Evolutionary conservation across 2,797 vertebrate species (phyloP).

Genomic region (Enteromius fasciolatus): DNA sequence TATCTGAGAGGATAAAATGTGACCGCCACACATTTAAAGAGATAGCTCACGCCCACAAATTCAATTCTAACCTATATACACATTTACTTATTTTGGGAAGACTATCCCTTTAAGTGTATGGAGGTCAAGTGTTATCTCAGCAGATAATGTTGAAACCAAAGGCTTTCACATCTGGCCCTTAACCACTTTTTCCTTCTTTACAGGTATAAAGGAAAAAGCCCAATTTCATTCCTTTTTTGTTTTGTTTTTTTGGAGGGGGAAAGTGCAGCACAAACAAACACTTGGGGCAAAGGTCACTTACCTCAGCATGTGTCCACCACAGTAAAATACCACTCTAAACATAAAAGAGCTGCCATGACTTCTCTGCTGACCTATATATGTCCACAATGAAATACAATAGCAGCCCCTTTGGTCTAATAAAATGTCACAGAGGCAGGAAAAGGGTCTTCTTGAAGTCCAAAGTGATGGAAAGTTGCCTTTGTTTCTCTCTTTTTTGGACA

Average conservation of each 20-base stretch:
- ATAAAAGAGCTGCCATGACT: slow-evolving; percentile 49
- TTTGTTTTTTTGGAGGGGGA: slow-evolving; percentile 27
- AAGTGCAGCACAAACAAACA: slow-evolving; percentile 58
- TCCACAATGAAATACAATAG: slow-evolving; percentile 53
- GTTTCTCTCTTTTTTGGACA: slow-evolving; percentile 40
- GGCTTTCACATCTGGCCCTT: slow-evolving; percentile 47
- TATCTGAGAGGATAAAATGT: not conserved
- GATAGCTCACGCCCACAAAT: not conserved
- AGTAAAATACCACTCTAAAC: slow-evolving; percentile 53
- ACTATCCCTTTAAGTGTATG: slow-evolving; percentile 16
- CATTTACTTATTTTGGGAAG: not conserved
- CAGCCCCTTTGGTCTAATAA: slow-evolving; percentile 31
- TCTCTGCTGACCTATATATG: slow-evolving; percentile 57
- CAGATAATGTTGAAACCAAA: slow-evolving; percentile 50
- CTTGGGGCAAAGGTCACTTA: slow-evolving; percentile 58
- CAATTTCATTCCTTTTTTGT: slow-evolving; percentile 49
- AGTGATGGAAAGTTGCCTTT: slow-evolving; percentile 37
- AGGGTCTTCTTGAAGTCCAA: slow-evolving; percentile 15
- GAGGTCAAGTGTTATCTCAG: slow-evolving; percentile 49
- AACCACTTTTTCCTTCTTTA: slow-evolving; percentile 31
- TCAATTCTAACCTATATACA: not conserved
- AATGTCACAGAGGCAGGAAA: slow-evolving; percentile 30
- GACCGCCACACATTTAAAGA: not conserved
- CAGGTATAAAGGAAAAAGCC: slow-evolving; percentile 42
- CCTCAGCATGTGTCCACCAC: slow-evolving; percentile 58